Evolutionary conservation across 2,888 invertebrate genomes (phyloP).

Genomic region (Parthenolecanium corni): DNA sequence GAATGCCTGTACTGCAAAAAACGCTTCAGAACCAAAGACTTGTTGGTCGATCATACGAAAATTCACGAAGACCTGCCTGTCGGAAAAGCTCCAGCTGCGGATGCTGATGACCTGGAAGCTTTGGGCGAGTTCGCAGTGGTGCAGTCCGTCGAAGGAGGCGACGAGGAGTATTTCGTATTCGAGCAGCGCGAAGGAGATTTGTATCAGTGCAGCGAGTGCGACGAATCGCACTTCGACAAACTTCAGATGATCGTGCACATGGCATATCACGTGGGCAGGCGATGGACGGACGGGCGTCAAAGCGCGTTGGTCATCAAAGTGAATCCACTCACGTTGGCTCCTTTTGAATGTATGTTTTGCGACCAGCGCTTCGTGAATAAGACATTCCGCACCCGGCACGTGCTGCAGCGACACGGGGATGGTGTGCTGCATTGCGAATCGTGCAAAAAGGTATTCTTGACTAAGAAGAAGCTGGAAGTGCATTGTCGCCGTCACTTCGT

Average conservation of each 20-base stretch:
- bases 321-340: neutral
- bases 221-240: neutral
- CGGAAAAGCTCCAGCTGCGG: no score
- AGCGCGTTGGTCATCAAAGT: neutral
- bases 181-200: neutral
- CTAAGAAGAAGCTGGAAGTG: neutral
- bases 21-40: slow-evolving; percentile 3
- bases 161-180: slow-evolving; percentile 1
- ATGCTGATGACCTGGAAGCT: no score
- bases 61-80: neutral
- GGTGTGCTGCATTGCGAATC: neutral
- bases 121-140: neutral
- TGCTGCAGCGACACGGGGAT: neutral
- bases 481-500: neutral
- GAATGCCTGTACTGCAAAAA: slow-evolving; percentile 19
- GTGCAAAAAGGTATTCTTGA: neutral
- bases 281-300: neutral
- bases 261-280: neutral
- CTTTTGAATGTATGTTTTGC: neutral
- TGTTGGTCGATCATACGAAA: slow-evolving; percentile 4
- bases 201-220: slow-evolving; percentile 17
- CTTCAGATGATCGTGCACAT: slow-evolving; percentile 2
- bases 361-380: neutral
- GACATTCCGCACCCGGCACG: neutral
- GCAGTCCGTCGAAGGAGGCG: neutral